These are phyloP conservation scores for Nebria brevicollis DNA, from an alignment of 2,888 invertebrate genomes.

Conservation along the genomic window DNA sequence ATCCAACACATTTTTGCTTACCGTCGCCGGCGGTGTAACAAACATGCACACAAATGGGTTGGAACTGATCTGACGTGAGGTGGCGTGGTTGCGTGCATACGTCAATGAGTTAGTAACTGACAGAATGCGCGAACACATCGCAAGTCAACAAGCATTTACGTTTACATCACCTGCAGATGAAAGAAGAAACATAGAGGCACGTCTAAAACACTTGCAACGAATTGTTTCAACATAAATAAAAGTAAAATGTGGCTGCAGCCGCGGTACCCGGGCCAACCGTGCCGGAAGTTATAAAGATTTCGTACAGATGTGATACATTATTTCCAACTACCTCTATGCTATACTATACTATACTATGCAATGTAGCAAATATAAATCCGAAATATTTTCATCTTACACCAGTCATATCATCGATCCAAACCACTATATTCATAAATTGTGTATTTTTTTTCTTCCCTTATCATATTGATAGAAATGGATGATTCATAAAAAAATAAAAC, in stretches of 20 bases:
- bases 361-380: slow-evolving; percentile 2
- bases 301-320: slow-evolving; percentile 22
- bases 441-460: background rate
- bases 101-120: background rate
- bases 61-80: background rate
- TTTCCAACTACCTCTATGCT: background rate
- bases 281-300: slow-evolving; percentile 35
- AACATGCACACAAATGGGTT: background rate
- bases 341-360: background rate
- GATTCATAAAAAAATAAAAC: background rate
- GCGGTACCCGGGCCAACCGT: background rate
- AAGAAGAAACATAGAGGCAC: slow-evolving; percentile 6
- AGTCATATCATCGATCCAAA: background rate
- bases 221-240: slow-evolving; percentile 42
- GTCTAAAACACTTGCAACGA: slow-evolving; percentile 36
- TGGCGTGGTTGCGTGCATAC: background rate
- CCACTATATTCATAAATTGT: background rate
- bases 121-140: slow-evolving; percentile 13
- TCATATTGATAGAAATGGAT: background rate
- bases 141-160: slow-evolving; percentile 15
- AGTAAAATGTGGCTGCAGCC: slow-evolving; percentile 28
- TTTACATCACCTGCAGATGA: slow-evolving; percentile 1
- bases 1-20: background rate
- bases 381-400: background rate
- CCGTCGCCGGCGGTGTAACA: background rate